Base-by-base conservation (phyloP, 2,888 invertebrate species). In the Petrophora chlorosata region DNA sequence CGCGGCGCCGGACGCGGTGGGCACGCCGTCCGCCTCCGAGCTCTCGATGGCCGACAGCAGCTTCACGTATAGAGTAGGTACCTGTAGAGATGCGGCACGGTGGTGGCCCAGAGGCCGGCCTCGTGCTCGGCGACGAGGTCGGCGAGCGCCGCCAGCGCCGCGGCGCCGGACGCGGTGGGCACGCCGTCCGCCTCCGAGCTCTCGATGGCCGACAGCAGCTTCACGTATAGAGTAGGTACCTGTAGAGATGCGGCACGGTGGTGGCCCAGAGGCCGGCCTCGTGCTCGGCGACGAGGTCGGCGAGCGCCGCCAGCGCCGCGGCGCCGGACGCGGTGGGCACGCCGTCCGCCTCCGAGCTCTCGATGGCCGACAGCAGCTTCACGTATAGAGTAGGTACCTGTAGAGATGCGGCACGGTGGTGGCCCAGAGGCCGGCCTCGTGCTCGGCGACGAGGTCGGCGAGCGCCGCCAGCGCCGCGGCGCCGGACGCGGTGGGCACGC, bases 381-480 rank as follows among this genome's bases (percentile, higher is more conserved):
- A 73, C 68, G 0, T n/a, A n/a, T n/a, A n/a, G n/a, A n/a, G 9
- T 14, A 28, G 4, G 16, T 54, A 90, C 91, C 91, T 90, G 70
- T 92, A 93, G 57, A 92, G 73, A 55, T 91, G 86, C 17, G 92
- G 92, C 54, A 94, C 83, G 36, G 89, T 91, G 56, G 80, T 91
- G 3, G 91, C 91, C 85, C 93, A 92, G 12, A 94, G 78, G 8
- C 94, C 94, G 48, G 92, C 89, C 34, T 91, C 90, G 67, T 88
- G 86, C 62, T 82, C 85, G 0, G 83, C 73, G 10, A 91, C 82
- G 9, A 91, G 76, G 38, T 80, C 75, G n/a, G 75, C 68, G 32
- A 91, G 84, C 25, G 64, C 64, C 7, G 66, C 38, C 23, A 83
- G 53, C 3, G 85, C 81, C 29, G 65, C 4, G 65, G 47, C 54